A percentile compares a stretch with the other conserved stretches of the same genome.
Conservation (phyloP, 2,113 vertebrate genomes). For the Tyrannus savana region DNA sequence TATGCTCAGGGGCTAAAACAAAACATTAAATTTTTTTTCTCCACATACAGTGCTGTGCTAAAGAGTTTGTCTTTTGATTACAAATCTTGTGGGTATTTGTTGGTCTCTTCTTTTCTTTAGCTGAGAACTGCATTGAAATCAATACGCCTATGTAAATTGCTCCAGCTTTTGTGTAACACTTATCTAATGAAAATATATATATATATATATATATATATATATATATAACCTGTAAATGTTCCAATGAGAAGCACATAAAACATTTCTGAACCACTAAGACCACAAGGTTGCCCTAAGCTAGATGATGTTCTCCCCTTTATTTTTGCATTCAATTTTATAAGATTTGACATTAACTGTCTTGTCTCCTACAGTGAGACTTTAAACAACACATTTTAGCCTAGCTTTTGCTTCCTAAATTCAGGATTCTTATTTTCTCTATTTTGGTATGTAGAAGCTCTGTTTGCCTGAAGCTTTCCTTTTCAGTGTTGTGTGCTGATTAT, state of each 20-base stretch:
- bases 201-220: too few species aligned
- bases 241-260: background rate
- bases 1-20: background rate
- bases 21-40: background rate
- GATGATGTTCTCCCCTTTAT: background rate
- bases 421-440: background rate
- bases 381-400: background rate
- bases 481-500: background rate
- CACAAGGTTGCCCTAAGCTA: background rate
- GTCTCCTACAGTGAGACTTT: background rate
- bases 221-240: background rate
- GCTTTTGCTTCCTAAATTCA: background rate
- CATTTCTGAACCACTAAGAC: background rate
- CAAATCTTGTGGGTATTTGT: background rate
- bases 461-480: slow-evolving; percentile 2
- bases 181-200: background rate
- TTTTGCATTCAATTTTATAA: background rate
- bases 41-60: background rate
- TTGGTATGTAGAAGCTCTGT: background rate
- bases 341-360: background rate
- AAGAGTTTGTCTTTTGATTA: background rate
- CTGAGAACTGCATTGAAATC: background rate
- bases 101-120: background rate
- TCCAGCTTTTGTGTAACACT: background rate
- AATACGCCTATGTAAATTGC: background rate